Base-by-base conservation (phyloP, 2,113 vertebrate genomes). In the Oostethus manadensis region DNA sequence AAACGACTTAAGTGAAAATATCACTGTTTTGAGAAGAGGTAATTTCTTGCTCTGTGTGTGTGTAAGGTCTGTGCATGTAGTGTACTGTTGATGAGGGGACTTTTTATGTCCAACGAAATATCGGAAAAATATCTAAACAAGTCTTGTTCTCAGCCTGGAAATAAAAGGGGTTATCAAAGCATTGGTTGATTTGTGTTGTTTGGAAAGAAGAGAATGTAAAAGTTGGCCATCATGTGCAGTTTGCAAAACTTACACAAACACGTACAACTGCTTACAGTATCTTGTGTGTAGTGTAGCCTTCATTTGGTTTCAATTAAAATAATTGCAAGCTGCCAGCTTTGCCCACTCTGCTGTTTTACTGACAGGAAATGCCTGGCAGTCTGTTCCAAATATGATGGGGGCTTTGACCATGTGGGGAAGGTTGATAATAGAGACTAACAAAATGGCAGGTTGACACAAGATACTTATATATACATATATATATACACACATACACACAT, bases 321-420 rank as follows among this genome's bases (percentile, higher is more conserved):
- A 62, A 66, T 66, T 70, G 66, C 58, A 70, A 14, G 64, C 75
- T 86, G 73, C 81, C 79, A 82, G 68, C 49, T 70, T 77, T 85
- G 65, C 82, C 87, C 77, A 58, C 63, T 74, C 64, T 68, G 64
- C 47, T 74, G 43, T 70, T 73, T 68, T 62, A 71, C 74, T 74
- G 43, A 60, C 87, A 88, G 89, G 89, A 90, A 90, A 90, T 90
- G 80, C 88, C 88, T 62, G 60, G 70, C 71, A 29, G 51, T 66
- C 70, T 63, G 26, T 0, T 15, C 38, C 65, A 48, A 76, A 80
- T 62, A 47, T 8, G 63, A 79, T 76, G 62, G 70, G 65, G 65
- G 46, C 70, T 76, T 59, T 46, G n/a, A 59, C 29, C 56, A 4
- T 20, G 46, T 17, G 45, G 51, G 56, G 21, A 10, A 29, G 51